phyloP scores from a whole-genome alignment of 2,113 vertebrate species.

The Prunella himalayana region DNA sequence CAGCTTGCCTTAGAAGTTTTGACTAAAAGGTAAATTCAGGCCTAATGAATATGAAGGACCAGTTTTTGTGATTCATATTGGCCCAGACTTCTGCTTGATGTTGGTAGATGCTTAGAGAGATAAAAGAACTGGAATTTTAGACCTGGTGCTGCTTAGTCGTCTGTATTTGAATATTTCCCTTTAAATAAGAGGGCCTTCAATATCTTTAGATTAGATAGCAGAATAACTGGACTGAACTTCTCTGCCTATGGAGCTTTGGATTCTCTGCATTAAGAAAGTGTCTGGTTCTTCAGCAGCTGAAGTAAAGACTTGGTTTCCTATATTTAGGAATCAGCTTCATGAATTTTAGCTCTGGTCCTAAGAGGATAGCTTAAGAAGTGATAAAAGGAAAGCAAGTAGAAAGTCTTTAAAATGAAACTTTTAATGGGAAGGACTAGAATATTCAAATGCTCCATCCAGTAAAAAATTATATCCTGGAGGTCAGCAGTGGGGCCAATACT shows the following conservation, averaged over 20 bases:
- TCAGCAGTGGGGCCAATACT: fast-evolving
- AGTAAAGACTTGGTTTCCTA: background rate
- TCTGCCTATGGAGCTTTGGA: background rate
- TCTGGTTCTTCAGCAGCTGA: background rate
- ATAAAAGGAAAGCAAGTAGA: background rate
- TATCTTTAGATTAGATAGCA: background rate
- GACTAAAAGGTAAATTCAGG: background rate
- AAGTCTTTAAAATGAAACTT: background rate
- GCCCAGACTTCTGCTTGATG: background rate
- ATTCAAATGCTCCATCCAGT: background rate
- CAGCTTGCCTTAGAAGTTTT: background rate
- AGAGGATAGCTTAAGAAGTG: background rate
- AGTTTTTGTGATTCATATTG: background rate
- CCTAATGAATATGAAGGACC: background rate
- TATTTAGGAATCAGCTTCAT: background rate
- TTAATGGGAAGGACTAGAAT: background rate
- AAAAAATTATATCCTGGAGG: background rate
- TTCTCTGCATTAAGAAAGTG: background rate
- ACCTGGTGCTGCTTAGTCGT: background rate
- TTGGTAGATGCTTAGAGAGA: background rate
- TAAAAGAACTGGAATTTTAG: background rate
- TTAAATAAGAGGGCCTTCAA: background rate
- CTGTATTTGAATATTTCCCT: background rate
- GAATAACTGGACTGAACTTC: background rate
- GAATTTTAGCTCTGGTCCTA: background rate